Base-by-base conservation (phyloP, 1,140 invertebrate species). In the Diachasmimorpha longicaudata region DNA sequence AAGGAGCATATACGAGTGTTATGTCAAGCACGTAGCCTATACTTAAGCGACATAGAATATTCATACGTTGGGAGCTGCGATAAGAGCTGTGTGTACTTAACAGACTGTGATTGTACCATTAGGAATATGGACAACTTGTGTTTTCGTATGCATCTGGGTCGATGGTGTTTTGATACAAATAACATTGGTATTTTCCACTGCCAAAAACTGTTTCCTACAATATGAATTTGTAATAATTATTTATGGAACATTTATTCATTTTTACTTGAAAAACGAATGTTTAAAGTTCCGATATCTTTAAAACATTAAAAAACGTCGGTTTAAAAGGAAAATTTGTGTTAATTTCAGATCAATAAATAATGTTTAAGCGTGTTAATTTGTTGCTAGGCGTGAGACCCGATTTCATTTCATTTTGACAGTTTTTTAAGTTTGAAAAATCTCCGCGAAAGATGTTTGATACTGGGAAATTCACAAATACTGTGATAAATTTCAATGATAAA, bases 31-130 rank as follows among this genome's bases (percentile, higher is more conserved):
- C 77, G 79, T 82, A 85, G 81, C 81, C 83, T 85, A 85, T 86
- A 86, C 85, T 87, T 84, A 85, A 82, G 79, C 80, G 75, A 78
- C 83, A 86, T 86, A 83, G 87, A 88, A 86, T 88, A 88, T 88
- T 87, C 86, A 88, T 88, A 85, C 78, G 79, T 77, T 80, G 80
- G 67, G 77, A 73, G 79, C 79, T 73, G 69, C 85, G 86, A 87
- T 88, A 88, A 88, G 83, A 85, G 82, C 39, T 66, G 42, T 70
- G 74, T 74, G 72, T 80, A 78, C 72, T 79, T 79, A 78, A 71
- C 74, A 79, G 77, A 78, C 80, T 79, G 78, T 78, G 83, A 84
- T 83, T 81, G 82, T 83, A 79, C 81, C 77, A 85, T 84, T 85
- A 83, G 78, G 63, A 81, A 79, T 83, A 82, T 79, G 81, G 81